Percentiles rank a stretch among this genome's conserved stretches.
These are phyloP conservation scores for Scyliorhinus canicula DNA, from an alignment of 2,797 vertebrate species.

Conservation along the genomic window DNA sequence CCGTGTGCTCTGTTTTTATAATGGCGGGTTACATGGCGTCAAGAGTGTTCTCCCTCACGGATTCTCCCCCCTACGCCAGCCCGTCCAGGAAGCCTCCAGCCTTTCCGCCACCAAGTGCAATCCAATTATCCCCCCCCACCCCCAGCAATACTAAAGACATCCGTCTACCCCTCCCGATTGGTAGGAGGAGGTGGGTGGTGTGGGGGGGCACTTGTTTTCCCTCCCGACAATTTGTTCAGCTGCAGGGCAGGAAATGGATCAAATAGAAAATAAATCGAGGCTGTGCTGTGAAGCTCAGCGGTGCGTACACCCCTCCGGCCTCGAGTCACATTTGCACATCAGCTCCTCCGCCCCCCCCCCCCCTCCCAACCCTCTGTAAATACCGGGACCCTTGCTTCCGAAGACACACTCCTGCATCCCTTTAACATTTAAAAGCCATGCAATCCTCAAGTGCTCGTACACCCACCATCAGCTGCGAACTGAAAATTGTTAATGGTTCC, in stretches of 20 bases:
- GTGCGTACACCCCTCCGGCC: neutral
- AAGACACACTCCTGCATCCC: neutral
- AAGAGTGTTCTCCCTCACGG: neutral
- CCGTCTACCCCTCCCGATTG: neutral
- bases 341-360: neutral
- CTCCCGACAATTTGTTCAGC: neutral
- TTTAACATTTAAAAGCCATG: neutral
- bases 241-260: neutral
- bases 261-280: neutral
- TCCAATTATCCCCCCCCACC: neutral
- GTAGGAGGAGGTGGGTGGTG: no score
- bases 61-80: neutral
- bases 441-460: neutral
- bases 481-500: constrained; percentile 19
- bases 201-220: neutral
- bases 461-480: neutral
- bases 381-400: neutral
- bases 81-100: neutral
- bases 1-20: neutral
- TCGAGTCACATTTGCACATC: neutral
- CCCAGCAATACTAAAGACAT: neutral
- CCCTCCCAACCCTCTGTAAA: neutral
- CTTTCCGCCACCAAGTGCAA: neutral
- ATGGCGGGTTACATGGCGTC: neutral
- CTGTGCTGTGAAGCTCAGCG: neutral